These are phyloP conservation scores for Pollenia amentaria DNA, from an alignment of 2,888 invertebrate genomes.

Conservation along the genomic window DNA sequence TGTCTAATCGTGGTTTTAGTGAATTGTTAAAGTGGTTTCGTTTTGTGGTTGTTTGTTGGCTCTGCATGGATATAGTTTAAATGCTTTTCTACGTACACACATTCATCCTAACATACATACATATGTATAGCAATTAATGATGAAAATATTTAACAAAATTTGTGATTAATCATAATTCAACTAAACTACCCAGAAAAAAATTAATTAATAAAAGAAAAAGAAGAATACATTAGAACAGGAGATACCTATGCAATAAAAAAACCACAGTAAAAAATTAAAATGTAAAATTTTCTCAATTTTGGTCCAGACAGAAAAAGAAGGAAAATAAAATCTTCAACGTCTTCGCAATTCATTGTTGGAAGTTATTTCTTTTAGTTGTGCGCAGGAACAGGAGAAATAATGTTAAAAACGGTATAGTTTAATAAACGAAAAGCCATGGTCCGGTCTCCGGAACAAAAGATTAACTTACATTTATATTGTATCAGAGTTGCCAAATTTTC, in stretches of 20 bases:
- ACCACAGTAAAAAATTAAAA: slow-evolving; percentile 44
- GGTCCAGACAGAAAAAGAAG: slow-evolving; percentile 62
- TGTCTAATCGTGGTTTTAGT: slow-evolving; percentile 59
- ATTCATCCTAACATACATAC: not conserved
- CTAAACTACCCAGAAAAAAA: not conserved
- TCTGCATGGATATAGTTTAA: slow-evolving; percentile 45
- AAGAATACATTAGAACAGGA: not conserved
- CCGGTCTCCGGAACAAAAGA: slow-evolving; percentile 53
- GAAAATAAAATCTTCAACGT: slow-evolving; percentile 45
- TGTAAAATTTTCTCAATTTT: slow-evolving; percentile 49
- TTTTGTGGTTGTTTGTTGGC: slow-evolving; percentile 47
- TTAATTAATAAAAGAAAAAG: slow-evolving; percentile 1
- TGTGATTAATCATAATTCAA: slow-evolving; percentile 61
- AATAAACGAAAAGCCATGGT: slow-evolving; percentile 41
- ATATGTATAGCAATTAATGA: slow-evolving; percentile 40
- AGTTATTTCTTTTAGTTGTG: slow-evolving; percentile 55
- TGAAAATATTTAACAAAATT: slow-evolving; percentile 55
- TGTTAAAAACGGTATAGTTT: slow-evolving; percentile 64
- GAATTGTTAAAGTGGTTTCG: slow-evolving; percentile 59
- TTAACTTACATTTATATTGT: slow-evolving; percentile 39
- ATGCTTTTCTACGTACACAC: slow-evolving; percentile 28
- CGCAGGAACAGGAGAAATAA: slow-evolving; percentile 68
- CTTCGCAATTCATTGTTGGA: slow-evolving; percentile 46
- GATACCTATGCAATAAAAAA: slow-evolving; percentile 4
- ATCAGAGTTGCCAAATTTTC: slow-evolving; percentile 24